Conservation (phyloP, 2,797 vertebrate genomes). For the Apodemus agrarius region DNA sequence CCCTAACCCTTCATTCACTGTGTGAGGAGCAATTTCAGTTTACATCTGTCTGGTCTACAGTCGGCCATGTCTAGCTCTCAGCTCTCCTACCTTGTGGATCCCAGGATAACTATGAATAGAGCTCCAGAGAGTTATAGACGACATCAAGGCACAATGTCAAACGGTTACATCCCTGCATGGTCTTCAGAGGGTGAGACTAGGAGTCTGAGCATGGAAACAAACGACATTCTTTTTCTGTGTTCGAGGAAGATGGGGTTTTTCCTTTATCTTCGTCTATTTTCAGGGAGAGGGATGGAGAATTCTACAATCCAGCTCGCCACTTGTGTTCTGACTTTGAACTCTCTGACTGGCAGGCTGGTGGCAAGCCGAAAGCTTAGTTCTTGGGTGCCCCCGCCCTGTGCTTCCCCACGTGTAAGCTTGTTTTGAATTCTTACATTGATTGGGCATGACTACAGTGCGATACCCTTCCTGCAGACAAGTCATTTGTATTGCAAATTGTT, state of each 20-base stretch:
- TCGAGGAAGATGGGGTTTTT: neutral
- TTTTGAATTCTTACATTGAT: conserved; percentile 68
- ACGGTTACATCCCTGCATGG: neutral
- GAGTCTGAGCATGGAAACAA: neutral
- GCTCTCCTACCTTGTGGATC: too few species aligned
- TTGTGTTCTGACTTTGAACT: conserved; percentile 50
- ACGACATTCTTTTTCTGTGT: neutral
- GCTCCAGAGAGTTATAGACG: neutral
- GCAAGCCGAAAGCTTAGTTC: neutral
- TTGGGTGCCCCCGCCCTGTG: conserved; percentile 9
- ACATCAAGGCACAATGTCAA: neutral
- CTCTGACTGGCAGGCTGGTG: neutral
- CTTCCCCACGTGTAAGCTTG: conserved; percentile 26
- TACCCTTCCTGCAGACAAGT: conserved; percentile 67
- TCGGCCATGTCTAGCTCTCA: accelerated
- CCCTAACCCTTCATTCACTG: neutral
- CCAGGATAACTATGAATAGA: neutral
- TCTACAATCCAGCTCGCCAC: neutral
- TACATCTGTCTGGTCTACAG: neutral
- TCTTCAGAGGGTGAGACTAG: neutral
- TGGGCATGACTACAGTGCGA: conserved; percentile 57
- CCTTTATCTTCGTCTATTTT: neutral
- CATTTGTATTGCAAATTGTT: conserved; percentile 77
- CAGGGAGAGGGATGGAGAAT: neutral
- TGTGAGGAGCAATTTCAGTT: neutral